Conservation (phyloP, 1,140 invertebrate species). For the Bombyx mandarina region DNA sequence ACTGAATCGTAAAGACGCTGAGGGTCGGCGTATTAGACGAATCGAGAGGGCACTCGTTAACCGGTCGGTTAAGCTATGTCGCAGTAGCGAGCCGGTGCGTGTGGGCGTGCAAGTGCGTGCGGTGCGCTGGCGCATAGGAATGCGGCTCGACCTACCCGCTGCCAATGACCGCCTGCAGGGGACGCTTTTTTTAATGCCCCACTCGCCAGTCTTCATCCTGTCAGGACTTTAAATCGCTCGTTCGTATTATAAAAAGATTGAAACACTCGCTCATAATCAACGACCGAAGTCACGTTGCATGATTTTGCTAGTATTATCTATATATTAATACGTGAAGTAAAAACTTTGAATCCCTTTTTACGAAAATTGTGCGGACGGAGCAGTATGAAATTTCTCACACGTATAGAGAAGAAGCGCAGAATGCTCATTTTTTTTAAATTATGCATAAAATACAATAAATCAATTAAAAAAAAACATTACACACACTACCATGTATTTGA, state of each 20-base stretch:
- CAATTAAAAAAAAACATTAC: too few relatives aligned
- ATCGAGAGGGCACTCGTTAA: constrained; percentile 9
- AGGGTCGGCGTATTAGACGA: neutral
- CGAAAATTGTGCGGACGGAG: too few relatives aligned
- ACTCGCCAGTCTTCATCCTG: constrained; percentile 45
- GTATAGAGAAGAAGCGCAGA: too few relatives aligned
- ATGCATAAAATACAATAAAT: too few relatives aligned
- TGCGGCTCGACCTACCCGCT: constrained; percentile 57
- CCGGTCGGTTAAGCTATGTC: constrained; percentile 24
- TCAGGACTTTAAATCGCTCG: constrained; percentile 40
- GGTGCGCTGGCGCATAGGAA: constrained; percentile 60
- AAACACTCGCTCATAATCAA: neutral
- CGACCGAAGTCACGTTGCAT: neutral
- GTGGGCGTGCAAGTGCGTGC: constrained; percentile 51
- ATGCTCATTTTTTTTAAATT: too few relatives aligned
- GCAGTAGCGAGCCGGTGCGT: constrained; percentile 28
- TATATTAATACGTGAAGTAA: too few relatives aligned
- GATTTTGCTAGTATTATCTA: too few relatives aligned
- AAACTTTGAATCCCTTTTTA: too few relatives aligned
- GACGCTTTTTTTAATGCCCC: constrained; percentile 53
- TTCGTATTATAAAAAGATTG: constrained; percentile 6
- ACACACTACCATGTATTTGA: too few relatives aligned
- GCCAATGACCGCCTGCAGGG: constrained; percentile 61
- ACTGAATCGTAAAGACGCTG: constrained; percentile 7
- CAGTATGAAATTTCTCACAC: too few relatives aligned